Conservation (phyloP, 2,797 vertebrate species). For the Simalia tracyae region DNA sequence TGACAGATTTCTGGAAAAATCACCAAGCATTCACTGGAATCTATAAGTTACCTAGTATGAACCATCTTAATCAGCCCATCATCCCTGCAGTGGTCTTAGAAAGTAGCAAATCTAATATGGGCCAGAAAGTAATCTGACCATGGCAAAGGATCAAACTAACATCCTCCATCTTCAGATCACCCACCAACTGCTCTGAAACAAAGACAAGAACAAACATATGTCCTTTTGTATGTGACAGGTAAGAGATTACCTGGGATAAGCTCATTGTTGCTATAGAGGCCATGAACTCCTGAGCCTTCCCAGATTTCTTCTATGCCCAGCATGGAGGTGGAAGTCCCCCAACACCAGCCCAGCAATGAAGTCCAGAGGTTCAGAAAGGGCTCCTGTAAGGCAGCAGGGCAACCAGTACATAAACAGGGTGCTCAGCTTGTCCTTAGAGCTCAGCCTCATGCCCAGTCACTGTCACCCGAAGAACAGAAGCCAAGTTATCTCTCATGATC, state of each 20-base stretch:
- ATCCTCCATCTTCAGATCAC: not conserved
- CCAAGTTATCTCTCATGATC: not conserved
- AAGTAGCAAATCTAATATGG: not conserved
- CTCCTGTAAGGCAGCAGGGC: not conserved
- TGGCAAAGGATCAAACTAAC: not conserved
- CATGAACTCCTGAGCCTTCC: not conserved
- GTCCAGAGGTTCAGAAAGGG: not conserved
- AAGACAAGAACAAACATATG: not conserved
- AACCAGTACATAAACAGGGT: not conserved
- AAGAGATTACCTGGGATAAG: not conserved
- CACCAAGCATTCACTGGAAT: not conserved
- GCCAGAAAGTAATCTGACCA: not conserved
- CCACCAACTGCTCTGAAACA: not conserved
- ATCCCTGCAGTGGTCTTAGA: not conserved
- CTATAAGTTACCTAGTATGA: not conserved
- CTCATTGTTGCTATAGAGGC: not conserved
- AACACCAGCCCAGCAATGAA: not conserved
- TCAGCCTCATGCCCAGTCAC: not conserved
- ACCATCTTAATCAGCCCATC: not conserved
- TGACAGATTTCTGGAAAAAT: not conserved
- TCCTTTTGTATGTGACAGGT: not conserved
- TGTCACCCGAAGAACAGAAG: not conserved
- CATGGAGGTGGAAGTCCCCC: not conserved
- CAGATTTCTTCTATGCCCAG: not conserved
- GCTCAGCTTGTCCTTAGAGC: not conserved